These are phyloP conservation scores for Tinea trinotella DNA, from an alignment of 2,888 invertebrate species.

Conservation along the genomic window DNA sequence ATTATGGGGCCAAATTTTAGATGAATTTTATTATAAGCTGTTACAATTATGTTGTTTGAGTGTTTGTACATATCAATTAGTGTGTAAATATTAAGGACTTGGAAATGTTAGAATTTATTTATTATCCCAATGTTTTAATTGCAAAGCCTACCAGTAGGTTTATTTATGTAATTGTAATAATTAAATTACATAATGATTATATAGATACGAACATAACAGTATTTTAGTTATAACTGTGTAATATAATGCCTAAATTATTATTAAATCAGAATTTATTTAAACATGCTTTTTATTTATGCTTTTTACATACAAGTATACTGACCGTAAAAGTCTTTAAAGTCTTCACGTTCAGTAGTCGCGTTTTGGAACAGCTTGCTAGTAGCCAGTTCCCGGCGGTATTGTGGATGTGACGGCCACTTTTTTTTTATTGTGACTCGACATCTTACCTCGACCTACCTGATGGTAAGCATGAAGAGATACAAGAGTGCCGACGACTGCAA, in stretches of 20 bases:
- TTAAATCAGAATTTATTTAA: conserved; percentile 48
- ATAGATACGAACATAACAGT: conserved; percentile 57
- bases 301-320: neutral
- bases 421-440: no score
- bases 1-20: neutral
- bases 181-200: conserved; percentile 32
- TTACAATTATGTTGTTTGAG: conserved; percentile 25
- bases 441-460: no score
- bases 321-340: no score
- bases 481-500: no score
- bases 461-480: no score
- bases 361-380: no score
- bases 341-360: no score
- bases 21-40: conserved; percentile 1
- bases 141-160: conserved; percentile 5
- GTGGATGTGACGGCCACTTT: no score
- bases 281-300: neutral
- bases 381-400: no score
- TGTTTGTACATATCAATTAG: conserved; percentile 61
- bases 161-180: conserved; percentile 30
- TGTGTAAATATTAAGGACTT: conserved; percentile 63
- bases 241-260: conserved; percentile 66
- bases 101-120: conserved; percentile 38
- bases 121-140: conserved; percentile 9
- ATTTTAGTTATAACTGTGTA: conserved; percentile 69